Evolutionary conservation across 1,140 invertebrate species (phyloP).

Genomic region (Euura lappo): DNA sequence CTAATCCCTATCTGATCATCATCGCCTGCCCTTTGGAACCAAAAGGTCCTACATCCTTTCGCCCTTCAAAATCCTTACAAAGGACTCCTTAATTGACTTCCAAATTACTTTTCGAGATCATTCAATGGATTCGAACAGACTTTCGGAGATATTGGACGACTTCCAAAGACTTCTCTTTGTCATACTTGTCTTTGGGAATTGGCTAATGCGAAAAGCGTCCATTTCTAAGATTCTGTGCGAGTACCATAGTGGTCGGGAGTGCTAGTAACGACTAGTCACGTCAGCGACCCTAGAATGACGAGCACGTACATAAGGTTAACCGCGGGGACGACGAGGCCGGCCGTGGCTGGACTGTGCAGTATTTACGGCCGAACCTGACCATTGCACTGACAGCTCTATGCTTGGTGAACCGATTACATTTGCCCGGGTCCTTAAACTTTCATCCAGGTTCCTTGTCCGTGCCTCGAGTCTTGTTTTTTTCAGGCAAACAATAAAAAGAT

Average conservation of each 20-base stretch:
- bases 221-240: background rate
- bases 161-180: too few relatives aligned
- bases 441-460: background rate
- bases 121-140: too few relatives aligned
- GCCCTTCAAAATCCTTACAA: too few relatives aligned
- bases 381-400: background rate
- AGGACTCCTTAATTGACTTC: too few relatives aligned
- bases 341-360: background rate
- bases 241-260: background rate
- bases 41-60: too few relatives aligned
- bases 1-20: background rate
- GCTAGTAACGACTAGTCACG: background rate
- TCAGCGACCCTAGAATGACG: slow-evolving; percentile 6
- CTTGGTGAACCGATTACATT: slow-evolving; percentile 4
- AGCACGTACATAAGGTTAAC: slow-evolving; percentile 3
- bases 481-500: too few relatives aligned
- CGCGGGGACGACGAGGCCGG: background rate
- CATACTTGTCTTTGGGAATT: too few relatives aligned
- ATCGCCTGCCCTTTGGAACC: background rate
- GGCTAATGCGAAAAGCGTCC: too few relatives aligned
- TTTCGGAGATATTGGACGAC: too few relatives aligned
- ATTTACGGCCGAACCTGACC: slow-evolving; percentile 4
- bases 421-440: background rate
- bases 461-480: background rate
- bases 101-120: too few relatives aligned